A percentile compares a stretch with the other conserved stretches of the same genome.
phyloP scores from a whole-genome alignment of 2,113 vertebrate species.

The Hippocampus abdominalis region DNA sequence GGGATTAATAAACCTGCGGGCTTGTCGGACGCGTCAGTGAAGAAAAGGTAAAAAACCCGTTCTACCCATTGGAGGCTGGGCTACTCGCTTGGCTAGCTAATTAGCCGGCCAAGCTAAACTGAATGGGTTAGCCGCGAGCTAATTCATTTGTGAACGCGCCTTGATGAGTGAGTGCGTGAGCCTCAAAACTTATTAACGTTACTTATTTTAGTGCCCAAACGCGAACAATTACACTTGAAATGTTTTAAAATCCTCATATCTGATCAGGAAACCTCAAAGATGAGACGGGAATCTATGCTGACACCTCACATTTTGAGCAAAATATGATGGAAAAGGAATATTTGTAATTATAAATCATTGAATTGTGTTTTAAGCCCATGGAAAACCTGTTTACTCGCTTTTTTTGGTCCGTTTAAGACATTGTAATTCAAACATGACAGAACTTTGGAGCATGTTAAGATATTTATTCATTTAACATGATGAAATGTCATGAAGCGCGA shows the following conservation, averaged over 20 bases:
- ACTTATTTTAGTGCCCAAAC: background rate
- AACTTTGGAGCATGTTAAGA: background rate
- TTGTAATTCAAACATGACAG: background rate
- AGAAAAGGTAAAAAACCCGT: slow-evolving; percentile 31
- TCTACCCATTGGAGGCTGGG: slow-evolving; percentile 5
- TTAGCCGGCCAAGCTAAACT: slow-evolving; percentile 55
- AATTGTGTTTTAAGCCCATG: background rate
- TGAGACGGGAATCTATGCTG: background rate
- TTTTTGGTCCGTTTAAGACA: background rate
- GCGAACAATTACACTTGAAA: background rate
- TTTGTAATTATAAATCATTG: background rate
- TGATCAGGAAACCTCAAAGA: background rate
- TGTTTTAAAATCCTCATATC: background rate
- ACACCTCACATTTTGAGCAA: background rate
- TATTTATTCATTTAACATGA: background rate
- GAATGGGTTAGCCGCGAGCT: slow-evolving; percentile 23
- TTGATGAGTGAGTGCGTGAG: background rate
- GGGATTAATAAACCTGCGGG: background rate
- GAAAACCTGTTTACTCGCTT: background rate
- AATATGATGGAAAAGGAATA: background rate
- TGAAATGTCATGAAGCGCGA: background rate
- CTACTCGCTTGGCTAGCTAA: slow-evolving; percentile 35
- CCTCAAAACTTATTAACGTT: background rate
- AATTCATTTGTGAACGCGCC: background rate
- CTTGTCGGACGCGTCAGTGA: slow-evolving; percentile 2